Evolutionary conservation across 64 coral and sea anemone species (phyloP), one percentile per base, ranked within the genome.

Genomic region (Exaiptasia diaphana): DNA sequence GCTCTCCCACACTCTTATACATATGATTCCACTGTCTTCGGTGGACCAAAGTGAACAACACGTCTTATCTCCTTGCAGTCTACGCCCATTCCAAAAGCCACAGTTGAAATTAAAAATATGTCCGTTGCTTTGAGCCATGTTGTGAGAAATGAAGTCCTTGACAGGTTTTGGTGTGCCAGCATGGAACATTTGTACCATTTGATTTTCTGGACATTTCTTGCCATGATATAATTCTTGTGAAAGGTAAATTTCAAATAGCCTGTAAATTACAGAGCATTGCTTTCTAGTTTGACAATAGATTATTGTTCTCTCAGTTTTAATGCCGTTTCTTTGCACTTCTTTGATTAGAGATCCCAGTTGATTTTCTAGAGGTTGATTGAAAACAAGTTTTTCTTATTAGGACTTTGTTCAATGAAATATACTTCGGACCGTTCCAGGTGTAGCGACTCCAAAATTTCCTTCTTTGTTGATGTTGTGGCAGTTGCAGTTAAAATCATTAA

Each of bases 211-310:
- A 1, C 15, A 5, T 60, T 41, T 78, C 20, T 55, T 3, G 4
- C 75, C 60, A 65, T 53, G 5, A 42, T 41, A 64, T 23, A 82
- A 39, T 30, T 72, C 81, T 15, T 63, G 22, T 4, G 65, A 39
- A 32, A 90, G 71, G 58, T 60, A 62, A 10, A 82, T 5, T 79
- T 88, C 61, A 88, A 88, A 88, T 63, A 71, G 78, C 4, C 67
- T 41, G 35, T 56, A 90, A 18, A 90, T 40, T 33, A 90, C 53
- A 49, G 77, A 26, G 74, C 77, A 90, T 45, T 90, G 77, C 65
- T 90, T 90, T 24, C 79, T 21, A 13, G 88, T 90, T 34, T 90
- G 79, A 40, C 79, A 90, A 64, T 90, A 83, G 55, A 90, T 83
- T 35, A 83, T 25, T n/a, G 79, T 82, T 35, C 68, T 62, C 29